phyloP scores from a whole-genome alignment of 2,797 vertebrate species.

The Fistularia commersonii region DNA sequence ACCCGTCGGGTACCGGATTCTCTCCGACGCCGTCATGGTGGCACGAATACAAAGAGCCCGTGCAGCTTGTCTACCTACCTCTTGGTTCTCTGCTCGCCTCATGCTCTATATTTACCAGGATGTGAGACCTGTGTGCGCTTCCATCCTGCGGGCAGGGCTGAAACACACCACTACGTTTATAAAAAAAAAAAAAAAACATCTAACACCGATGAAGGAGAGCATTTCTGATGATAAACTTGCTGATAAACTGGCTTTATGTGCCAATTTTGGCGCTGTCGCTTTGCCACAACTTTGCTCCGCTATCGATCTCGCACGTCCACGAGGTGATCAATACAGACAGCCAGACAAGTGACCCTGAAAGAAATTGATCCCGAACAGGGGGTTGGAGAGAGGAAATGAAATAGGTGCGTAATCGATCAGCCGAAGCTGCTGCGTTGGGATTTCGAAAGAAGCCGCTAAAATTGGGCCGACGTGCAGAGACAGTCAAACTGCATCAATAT shows the following conservation, averaged over 20 bases:
- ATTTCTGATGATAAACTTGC: not conserved
- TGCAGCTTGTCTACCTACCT: slow-evolving; percentile 5
- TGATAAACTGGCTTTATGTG: slow-evolving; percentile 1
- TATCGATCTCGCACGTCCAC: slow-evolving; percentile 33
- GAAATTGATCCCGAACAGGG: slow-evolving; percentile 30
- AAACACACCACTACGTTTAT: too few relatives aligned
- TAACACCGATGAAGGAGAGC: too few relatives aligned
- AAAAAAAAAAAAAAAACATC: too few relatives aligned
- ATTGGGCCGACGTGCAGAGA: too few relatives aligned
- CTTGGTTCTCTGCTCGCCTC: slow-evolving; percentile 10
- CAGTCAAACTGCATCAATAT: too few relatives aligned
- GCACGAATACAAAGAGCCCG: slow-evolving; percentile 4
- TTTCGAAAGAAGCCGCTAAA: too few relatives aligned
- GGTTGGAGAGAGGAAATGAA: slow-evolving; percentile 45
- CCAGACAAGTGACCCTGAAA: slow-evolving; percentile 53
- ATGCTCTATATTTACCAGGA: slow-evolving; percentile 43
- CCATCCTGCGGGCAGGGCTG: too few relatives aligned
- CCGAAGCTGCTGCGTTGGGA: too few relatives aligned
- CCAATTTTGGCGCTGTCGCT: slow-evolving; percentile 1
- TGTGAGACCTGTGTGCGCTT: slow-evolving; percentile 4
- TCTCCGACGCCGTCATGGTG: slow-evolving; percentile 12
- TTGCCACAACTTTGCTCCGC: slow-evolving; percentile 11
- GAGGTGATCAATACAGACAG: slow-evolving; percentile 20
- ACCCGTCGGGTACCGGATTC: not conserved
- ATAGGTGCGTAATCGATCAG: too few relatives aligned